Evolutionary conservation across 1,140 invertebrate species (phyloP), one percentile per base, ranked within the genome.

Genomic region (Euwallacea fornicatus): DNA sequence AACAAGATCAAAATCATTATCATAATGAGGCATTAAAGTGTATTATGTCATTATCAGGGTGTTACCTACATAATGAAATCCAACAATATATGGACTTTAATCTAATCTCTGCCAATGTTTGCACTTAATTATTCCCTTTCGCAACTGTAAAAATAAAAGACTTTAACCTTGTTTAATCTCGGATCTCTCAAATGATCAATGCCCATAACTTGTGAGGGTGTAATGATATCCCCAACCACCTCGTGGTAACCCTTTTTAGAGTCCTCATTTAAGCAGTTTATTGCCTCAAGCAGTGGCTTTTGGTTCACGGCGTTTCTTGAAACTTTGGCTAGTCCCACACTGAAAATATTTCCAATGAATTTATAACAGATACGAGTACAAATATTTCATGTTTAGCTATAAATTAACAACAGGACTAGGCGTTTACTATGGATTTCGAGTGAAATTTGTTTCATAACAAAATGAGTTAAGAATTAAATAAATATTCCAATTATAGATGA

Each of bases 171-270:
- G 81, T 94, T 95, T 42, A 94, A 84, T 47, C 91, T 85, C 0
- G 93, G 92, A 83, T 95, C 91, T 76, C 90, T 86, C 16, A 95
- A 83, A 81, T 93, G 90, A 81, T 95, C 93, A 75, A 95, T 89
- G 66, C 93, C 93, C 76, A 90, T 85, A 21, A 93, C 83, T 76
- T 89, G 86, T 68, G 85, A 87, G 3, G 88, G 85, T 73, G 85
- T 86, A 60, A 87, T 79, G 41, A 87, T 85, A 74, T 91, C 88
- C 56, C 89, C 88, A 7, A 73, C 74, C 9, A 79, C 77, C 47
- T 76, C 73, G 67, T 78, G 75, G 66, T 75, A 77, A 16, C 73
- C 64, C 58, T 74, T 64, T 72, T 71, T 72, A n/a, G 58, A 58
- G 11, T 68, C 73, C 2, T 74, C 76, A 41, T 66, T 67, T 55